phyloP scores from a whole-genome alignment of 2,888 invertebrate genomes.

The Drosophila macrospina region DNA sequence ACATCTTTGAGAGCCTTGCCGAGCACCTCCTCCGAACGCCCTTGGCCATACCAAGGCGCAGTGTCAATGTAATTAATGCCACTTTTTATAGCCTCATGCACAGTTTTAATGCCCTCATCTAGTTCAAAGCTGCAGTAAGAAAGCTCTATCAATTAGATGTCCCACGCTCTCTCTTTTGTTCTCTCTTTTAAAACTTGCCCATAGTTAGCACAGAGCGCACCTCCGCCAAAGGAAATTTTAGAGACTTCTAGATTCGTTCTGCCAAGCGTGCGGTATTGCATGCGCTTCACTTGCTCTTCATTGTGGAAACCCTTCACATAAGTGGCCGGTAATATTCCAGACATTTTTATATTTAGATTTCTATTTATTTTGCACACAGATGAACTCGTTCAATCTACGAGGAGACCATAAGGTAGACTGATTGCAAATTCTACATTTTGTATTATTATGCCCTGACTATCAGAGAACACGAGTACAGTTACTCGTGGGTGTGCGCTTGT shows the following conservation, averaged over 20 bases:
- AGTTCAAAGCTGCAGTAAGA: constrained; percentile 86
- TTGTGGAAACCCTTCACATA: constrained; percentile 89
- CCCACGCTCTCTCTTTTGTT: background rate
- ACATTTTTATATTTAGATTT: constrained; percentile 39
- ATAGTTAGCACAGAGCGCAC: constrained; percentile 90
- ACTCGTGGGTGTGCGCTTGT: background rate
- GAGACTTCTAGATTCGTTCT: constrained; percentile 91
- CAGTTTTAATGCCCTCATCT: constrained; percentile 89
- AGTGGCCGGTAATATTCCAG: constrained; percentile 86
- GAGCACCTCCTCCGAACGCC: constrained; percentile 92
- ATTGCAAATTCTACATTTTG: constrained; percentile 12
- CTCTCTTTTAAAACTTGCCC: constrained; percentile 84
- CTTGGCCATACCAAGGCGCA: constrained; percentile 96
- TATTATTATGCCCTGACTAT: background rate
- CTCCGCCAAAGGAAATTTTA: constrained; percentile 91
- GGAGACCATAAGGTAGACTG: constrained; percentile 28
- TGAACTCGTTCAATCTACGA: constrained; percentile 9
- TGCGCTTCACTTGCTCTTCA: constrained; percentile 87
- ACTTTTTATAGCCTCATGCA: constrained; percentile 89
- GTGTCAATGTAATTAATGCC: constrained; percentile 98
- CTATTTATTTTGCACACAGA: constrained; percentile 10
- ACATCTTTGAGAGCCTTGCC: constrained; percentile 93
- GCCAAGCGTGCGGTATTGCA: constrained; percentile 91
- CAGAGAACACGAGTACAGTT: constrained; percentile 9
- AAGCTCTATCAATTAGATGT: background rate